Conservation (phyloP, 2,113 vertebrate genomes). For the Phoenicopterus ruber region DNA sequence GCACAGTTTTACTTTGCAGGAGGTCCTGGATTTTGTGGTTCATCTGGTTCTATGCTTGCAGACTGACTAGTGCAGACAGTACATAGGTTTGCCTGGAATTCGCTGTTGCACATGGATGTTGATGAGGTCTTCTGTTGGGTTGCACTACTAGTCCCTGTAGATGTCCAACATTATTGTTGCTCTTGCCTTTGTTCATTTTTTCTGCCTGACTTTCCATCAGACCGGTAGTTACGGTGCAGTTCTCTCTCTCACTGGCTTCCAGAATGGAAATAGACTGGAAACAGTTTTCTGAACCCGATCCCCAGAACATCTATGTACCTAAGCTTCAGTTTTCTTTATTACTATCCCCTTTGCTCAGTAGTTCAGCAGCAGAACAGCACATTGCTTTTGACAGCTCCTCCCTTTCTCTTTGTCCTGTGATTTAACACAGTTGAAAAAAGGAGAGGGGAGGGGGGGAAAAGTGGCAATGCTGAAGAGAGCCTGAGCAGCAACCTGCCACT, state of each 20-base stretch:
- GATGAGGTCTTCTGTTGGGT: background rate
- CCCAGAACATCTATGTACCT: background rate
- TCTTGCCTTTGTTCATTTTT: background rate
- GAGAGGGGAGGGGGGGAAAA: background rate
- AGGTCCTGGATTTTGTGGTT: background rate
- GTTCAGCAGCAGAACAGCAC: background rate
- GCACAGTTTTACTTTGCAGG: background rate
- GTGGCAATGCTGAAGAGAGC: background rate
- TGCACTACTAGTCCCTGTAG: background rate
- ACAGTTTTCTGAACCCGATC: background rate
- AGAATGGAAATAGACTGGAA: background rate
- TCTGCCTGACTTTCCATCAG: background rate
- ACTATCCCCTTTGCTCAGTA: background rate
- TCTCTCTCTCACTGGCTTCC: background rate
- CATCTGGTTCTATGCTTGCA: background rate
- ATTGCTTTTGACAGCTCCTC: background rate
- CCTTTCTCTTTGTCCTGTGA: background rate
- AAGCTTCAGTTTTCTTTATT: background rate
- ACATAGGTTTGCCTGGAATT: background rate
- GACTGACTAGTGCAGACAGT: background rate
- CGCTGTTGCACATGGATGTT: background rate
- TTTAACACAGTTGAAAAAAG: background rate
- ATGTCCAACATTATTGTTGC: background rate
- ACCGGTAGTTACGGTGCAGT: background rate
- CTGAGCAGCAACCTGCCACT: background rate